Base-by-base conservation (phyloP, 2,797 vertebrate genomes). In the Cossypha caffra region DNA sequence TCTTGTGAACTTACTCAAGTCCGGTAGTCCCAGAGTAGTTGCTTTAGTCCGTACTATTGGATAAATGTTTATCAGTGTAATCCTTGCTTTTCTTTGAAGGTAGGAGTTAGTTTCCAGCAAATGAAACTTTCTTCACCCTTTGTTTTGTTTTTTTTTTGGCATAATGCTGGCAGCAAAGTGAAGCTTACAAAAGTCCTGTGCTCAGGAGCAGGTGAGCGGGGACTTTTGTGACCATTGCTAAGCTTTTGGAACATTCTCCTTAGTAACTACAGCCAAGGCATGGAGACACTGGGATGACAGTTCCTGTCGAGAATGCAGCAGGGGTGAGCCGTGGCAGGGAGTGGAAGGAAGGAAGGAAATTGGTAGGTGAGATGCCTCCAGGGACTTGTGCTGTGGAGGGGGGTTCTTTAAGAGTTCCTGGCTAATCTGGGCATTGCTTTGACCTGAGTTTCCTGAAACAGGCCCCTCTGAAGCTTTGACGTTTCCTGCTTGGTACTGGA, bases 21-120 rank as follows among this genome's bases (percentile, higher is more conserved):
- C 69, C 40, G 3, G 50, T 24, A 61, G 84, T 61, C 35, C 50
- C 23, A 35, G 87, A 77, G 88, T 68, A 86, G 87, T 61, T 69
- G 29, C 80, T 84, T 83, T 52, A 51, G 83, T 89, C 52, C 25
- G 4, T 66, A 7, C 86, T 81, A 2, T 28, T 91, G 91, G 87
- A 33, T 66, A 40, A 18, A 45, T 4, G 31, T 85, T 2, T 64
- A 45, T 59, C 12, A 1, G 9, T 68, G 72, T 94, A 77, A 61
- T 78, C 64, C 25, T 52, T 81, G 71, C 72, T 89, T 63, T 91
- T 80, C 59, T 73, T 54, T 76, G 62, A 75, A 90, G 91, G 69
- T 48, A 58, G 75, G 77, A 87, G 72, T 52, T 28, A 13, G 84
- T 85, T 93, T 93, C 66, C 40, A 40, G 40, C 40, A 40, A 40